Base-by-base conservation (phyloP, 2,113 vertebrate species). In the Perca flavescens region DNA sequence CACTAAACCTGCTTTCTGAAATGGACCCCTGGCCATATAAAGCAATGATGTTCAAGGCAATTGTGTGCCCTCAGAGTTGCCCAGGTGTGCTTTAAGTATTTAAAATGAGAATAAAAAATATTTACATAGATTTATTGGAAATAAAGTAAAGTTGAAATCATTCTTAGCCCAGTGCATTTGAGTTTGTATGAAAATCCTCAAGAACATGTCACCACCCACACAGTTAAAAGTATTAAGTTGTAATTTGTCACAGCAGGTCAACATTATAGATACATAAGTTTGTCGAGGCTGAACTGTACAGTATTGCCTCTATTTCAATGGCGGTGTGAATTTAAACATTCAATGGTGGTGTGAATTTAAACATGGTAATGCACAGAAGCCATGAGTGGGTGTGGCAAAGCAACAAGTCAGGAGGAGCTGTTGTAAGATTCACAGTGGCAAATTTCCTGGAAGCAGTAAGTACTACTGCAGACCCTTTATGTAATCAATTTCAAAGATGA, bases 351-450 rank as follows among this genome's bases (percentile, higher is more conserved):
- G 25, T 66, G 52, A 61, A 43, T 71, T 76, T 17, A 16, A 31
- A 40, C 60, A 40, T 60, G 15, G 17, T 58, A 69, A 71, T 70
- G 31, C 28, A 56, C 62, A 64, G 56, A 36, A 52, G 54, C 9
- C 34, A 62, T 46, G 77, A 68, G 75, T 74, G 36, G 75, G 82
- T 63, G 76, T 12, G 9, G 6, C 9, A 40, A 74, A 57, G 62
- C 47, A 77, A 62, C 49, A 53, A 52, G 57, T 43, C 50, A 64
- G 43, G 6, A 50, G 19, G 62, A 34, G 57, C 17, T 67, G 49
- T 54, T 77, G 34, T 76, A 0, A 0, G 25, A 67, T 46, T 63
- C 68, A 19, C 61, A 25, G 43, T 52, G n/a, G 11, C 3, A 3
- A 22, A 11, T 53, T 74, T 65, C n/a, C 68, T 54, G n/a, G 62